Conservation (phyloP, 2,113 vertebrate genomes). For the Tragulus kanchil region DNA sequence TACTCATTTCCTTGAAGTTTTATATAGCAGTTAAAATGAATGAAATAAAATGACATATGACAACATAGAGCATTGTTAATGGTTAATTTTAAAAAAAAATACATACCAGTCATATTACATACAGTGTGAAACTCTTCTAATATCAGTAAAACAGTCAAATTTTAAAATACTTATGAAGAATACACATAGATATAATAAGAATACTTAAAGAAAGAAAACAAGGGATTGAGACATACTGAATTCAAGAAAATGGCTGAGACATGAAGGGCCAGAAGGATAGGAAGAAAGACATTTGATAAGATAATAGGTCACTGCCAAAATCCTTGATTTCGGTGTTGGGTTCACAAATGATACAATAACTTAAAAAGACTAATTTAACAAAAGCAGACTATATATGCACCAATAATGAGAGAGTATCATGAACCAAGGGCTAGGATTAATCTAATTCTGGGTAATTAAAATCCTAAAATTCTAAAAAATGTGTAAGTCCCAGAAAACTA, state of each 20-base stretch:
- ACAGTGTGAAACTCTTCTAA: background rate
- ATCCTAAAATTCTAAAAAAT: background rate
- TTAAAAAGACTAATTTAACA: conserved; percentile 1
- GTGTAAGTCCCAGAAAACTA: conserved; percentile 27
- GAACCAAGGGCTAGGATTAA: background rate
- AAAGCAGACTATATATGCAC: background rate
- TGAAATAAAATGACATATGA: background rate
- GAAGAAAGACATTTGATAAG: background rate
- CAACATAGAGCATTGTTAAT: background rate
- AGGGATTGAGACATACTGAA: background rate
- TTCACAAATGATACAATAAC: background rate
- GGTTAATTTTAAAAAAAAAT: background rate
- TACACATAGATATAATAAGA: background rate
- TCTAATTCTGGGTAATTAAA: conserved; percentile 22
- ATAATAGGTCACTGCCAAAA: background rate
- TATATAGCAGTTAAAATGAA: background rate
- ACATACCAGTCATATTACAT: background rate
- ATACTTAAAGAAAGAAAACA: background rate
- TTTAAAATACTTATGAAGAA: background rate
- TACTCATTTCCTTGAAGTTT: background rate
- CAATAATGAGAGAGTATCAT: background rate
- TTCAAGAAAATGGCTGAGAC: background rate
- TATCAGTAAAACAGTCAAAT: background rate
- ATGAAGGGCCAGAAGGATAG: background rate
- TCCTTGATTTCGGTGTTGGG: background rate